Evolutionary conservation across 2,797 vertebrate species (phyloP).

Genomic region (Rhynchonycteris naso): DNA sequence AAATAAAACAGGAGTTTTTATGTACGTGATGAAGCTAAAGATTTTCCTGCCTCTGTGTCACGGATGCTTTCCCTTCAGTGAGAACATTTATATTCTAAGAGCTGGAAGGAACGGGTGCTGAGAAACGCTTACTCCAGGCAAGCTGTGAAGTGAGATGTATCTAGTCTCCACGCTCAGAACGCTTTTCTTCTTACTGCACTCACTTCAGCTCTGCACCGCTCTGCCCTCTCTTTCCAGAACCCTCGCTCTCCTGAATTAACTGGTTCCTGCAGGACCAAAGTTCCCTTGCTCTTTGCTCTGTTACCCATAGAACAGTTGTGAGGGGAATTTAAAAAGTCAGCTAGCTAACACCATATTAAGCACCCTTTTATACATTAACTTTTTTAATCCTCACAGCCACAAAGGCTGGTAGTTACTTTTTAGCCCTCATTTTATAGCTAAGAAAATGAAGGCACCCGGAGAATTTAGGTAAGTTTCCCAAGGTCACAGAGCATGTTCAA

Average conservation of each 20-base stretch:
- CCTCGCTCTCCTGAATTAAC: background rate
- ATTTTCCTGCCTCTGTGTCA: background rate
- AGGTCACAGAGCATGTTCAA: background rate
- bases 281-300: background rate
- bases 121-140: background rate
- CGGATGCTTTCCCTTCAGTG: background rate
- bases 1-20: slow-evolving; percentile 49
- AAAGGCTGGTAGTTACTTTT: background rate
- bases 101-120: background rate
- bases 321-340: background rate
- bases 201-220: background rate
- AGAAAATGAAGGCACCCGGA: background rate
- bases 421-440: background rate
- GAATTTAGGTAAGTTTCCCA: background rate
- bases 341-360: background rate
- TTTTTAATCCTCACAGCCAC: background rate
- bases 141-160: background rate
- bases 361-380: background rate
- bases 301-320: background rate
- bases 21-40: slow-evolving; percentile 7
- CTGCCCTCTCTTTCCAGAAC: background rate
- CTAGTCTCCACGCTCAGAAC: background rate
- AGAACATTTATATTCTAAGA: background rate
- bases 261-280: background rate
- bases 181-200: background rate